Evolutionary conservation across 2,797 vertebrate species (phyloP), one percentile per base, ranked within the genome.

Genomic region (Phalanger gymnotis): DNA sequence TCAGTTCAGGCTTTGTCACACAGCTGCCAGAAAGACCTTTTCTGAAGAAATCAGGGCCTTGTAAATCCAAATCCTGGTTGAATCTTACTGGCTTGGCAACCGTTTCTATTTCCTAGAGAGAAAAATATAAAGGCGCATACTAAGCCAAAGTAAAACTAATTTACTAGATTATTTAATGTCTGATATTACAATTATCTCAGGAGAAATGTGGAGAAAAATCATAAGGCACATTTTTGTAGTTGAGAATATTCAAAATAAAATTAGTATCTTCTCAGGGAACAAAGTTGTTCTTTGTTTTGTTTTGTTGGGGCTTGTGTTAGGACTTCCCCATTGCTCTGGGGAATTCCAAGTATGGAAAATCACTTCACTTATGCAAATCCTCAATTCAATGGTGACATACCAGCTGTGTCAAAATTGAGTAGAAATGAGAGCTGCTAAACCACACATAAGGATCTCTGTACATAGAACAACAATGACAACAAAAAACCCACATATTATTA

Each of bases 91-190:
- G 27, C 6, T 96, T 91, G 95, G 96, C 92, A 61, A 58, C 91
- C 94, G 93, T 51, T 53, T 34, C n/a, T 93, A 58, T 1, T 92
- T 97, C 97, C 98, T 99, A 52, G 81, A 96, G 61, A 91, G 95
- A 96, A 92, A 54, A 91, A 61, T 54, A 52, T 47, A 66, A 28
- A 57, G 34, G 47, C 2, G 90, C 0, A 53, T 90, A 31, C 13
- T 53, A 34, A 54, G 9, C 30, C 13, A 90, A 90, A 90, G 12
- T 28, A 91, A 73, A 54, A 54, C 40, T 31, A 54, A 53, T 90
- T 31, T 54, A 53, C 4, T 90, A 5, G 58, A 47, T 54, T 55
- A 73, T 16, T 34, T 66, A 87, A 31, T 93, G 25, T 28, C 91
- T 52, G 81, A 53, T 81, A 90, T 92, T 89, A 55, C 31, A 27